Evolutionary conservation across 2,113 vertebrate genomes (phyloP), one percentile per base, ranked within the genome.

Genomic region (Ellobius talpinus): DNA sequence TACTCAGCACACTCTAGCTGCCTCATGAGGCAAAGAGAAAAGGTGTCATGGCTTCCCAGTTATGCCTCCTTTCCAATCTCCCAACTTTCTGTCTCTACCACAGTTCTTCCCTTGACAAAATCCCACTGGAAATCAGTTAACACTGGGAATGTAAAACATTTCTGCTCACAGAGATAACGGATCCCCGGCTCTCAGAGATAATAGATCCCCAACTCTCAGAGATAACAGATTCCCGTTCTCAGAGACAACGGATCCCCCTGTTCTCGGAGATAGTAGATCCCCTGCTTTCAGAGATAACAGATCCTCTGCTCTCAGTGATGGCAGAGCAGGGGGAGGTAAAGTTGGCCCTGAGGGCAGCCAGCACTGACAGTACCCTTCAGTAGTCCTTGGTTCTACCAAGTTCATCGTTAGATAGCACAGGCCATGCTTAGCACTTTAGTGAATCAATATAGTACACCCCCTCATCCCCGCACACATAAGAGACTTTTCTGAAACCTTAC

Each of bases 401-500:
- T 33, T 84, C 87, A 45, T 74, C 31, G 45, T 14, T 42, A 95
- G 77, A 63, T 45, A n/a, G 55, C 11, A 73, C 21, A 73, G 87
- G 42, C 26, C 77, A 3, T 93, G 63, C 72, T 97, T 36, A 47
- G 66, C 33, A 93, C 72, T 87, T 73, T 29, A 79, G 79, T 79
- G 87, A 92, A 84, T 73, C 47, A 93, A 89, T 47, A 36, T 29
- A 74, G 17, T 13, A 26, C 7, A n/a, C 23, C 2, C 6, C 3
- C 4, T 13, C 23, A 26, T 73, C 33, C 9, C 11, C 8, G 16
- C 78, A 72, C 17, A 77, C 3, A 36, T 61, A 42, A 63, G 81
- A 52, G 14, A 93, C 39, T 72, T 93, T 89, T 33, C 36, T 63
- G 91, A 96, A 93, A 95, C 3, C 42, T 85, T 87, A 77, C 36